phyloP scores from a whole-genome alignment of 2,797 vertebrate genomes.

The Adrianichthys oophorus region DNA sequence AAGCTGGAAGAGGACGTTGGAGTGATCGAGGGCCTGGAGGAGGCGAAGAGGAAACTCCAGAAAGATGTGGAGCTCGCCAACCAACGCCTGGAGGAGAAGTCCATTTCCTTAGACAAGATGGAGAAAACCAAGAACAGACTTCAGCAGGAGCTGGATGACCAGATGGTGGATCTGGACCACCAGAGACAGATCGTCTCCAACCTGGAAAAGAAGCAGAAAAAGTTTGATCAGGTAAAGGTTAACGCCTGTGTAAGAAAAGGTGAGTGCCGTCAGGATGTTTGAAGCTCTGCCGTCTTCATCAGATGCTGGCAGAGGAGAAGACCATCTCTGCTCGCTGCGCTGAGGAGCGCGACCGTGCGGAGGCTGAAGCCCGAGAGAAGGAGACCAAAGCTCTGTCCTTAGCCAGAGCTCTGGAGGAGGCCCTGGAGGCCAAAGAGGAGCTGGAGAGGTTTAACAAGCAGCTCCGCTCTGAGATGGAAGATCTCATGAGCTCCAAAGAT shows the following conservation, averaged over 20 bases:
- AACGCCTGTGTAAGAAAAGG: neutral
- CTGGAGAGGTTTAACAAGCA: constrained; percentile 93
- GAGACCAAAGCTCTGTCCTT: constrained; percentile 94
- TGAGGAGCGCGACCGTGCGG: constrained; percentile 93
- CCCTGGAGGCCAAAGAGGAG: constrained; percentile 92
- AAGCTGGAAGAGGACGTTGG: constrained; percentile 94
- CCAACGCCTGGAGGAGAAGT: constrained; percentile 92
- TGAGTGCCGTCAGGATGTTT: neutral
- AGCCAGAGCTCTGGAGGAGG: constrained; percentile 92
- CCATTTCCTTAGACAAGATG: constrained; percentile 88
- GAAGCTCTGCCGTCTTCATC: neutral
- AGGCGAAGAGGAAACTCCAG: constrained; percentile 89
- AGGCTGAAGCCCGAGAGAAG: constrained; percentile 95
- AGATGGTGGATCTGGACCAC: constrained; percentile 91
- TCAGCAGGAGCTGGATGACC: constrained; percentile 93
- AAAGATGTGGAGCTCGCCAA: constrained; percentile 87
- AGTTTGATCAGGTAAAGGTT: constrained; percentile 90
- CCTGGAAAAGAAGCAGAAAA: constrained; percentile 96
- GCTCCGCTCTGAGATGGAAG: constrained; percentile 95
- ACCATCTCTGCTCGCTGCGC: constrained; percentile 91
- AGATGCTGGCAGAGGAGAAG: constrained; percentile 98
- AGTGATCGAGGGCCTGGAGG: constrained; percentile 91
- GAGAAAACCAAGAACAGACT: constrained; percentile 94
- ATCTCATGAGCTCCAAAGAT: constrained; percentile 97
- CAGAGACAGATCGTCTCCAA: constrained; percentile 93